Evolutionary conservation across 1,140 invertebrate species (phyloP), one percentile per base, ranked within the genome.

Genomic region (Orius laevigatus): DNA sequence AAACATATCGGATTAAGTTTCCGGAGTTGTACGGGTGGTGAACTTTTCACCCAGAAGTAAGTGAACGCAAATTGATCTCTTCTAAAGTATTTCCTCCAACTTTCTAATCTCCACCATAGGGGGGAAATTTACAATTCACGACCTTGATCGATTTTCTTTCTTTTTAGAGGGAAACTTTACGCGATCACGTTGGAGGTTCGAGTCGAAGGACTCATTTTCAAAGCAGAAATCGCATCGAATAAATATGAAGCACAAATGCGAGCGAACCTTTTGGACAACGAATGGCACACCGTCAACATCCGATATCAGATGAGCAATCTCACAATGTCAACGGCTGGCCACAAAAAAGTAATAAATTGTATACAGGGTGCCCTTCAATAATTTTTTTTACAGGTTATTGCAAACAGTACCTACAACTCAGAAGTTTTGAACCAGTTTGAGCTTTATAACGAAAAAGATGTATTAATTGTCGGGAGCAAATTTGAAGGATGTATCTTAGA

Each of bases 401-500:
- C 84, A 11, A 88, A 87, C 64, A 73, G 77, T 15, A 82, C 79
- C 1, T 80, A 76, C 63, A 81, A 84, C 59, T 70, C 72, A n/a
- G 77, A 80, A 54, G 69, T 85, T 49, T 63, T 85, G 35, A 72
- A 71, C 33, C 71, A 77, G 52, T 72, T 78, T 36, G 77, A 78
- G 51, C 65, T 80, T 49, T 44, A 33, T 8, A 73, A 75, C 31
- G 64, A 65, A 34, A 72, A 61, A 64, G 71, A 57, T 14, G 66
- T 75, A 39, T 63, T 87, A 53, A 74, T 80, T 51, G 74, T 89
- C 49, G 85, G 84, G 19, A 79, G 80, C 60, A 72, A 76, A 50
- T 88, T 85, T 66, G 75, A 71, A 56, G 86, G 85, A 47, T 90
- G 86, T 60, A 73, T 90, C 20, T 70, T 83, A 48, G 80, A 88